Percentiles rank a stretch among this genome's conserved stretches.
Conservation (phyloP, 2,888 invertebrate species). For the Agrochola lychnidis region DNA sequence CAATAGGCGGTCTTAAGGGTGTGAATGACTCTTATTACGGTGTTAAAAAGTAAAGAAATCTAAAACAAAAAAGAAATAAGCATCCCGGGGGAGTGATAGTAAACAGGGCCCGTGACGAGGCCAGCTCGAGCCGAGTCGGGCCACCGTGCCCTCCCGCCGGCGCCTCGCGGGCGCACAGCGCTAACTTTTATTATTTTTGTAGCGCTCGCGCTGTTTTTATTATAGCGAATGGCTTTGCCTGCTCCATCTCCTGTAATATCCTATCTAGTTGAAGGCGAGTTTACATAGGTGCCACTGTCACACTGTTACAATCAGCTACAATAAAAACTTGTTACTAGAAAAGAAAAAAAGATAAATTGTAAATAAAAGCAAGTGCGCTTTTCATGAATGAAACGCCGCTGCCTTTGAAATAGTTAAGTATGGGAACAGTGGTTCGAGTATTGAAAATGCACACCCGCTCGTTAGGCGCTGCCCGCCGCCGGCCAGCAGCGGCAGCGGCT, state of each 20-base stretch:
- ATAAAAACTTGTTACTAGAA: slow-evolving; percentile 31
- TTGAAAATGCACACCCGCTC: slow-evolving; percentile 88
- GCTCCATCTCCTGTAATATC: slow-evolving; percentile 71
- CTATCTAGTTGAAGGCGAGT: slow-evolving; percentile 64
- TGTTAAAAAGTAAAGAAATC: slow-evolving; percentile 74
- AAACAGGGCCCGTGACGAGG: slow-evolving; percentile 80
- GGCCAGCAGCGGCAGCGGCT: slow-evolving; percentile 78
- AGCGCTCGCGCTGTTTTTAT: slow-evolving; percentile 83
- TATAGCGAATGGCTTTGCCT: slow-evolving; percentile 79
- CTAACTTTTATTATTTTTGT: slow-evolving; percentile 88
- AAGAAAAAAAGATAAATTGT: slow-evolving; percentile 20
- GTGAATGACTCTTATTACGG: slow-evolving; percentile 73
- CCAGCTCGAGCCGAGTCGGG: slow-evolving; percentile 67
- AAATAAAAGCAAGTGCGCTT: slow-evolving; percentile 1
- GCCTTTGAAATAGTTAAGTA: slow-evolving; percentile 66
- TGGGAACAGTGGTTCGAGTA: slow-evolving; percentile 76
- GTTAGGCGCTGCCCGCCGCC: slow-evolving; percentile 76
- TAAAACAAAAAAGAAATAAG: slow-evolving; percentile 79
- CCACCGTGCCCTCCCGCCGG: slow-evolving; percentile 68
- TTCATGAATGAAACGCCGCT: slow-evolving; percentile 50
- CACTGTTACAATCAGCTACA: slow-evolving; percentile 39
- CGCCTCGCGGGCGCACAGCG: slow-evolving; percentile 81
- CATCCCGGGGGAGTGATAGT: slow-evolving; percentile 79
- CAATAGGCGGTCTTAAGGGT: slow-evolving; percentile 28
- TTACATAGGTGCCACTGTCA: slow-evolving; percentile 51